Conservation (phyloP, 1,140 invertebrate genomes). For the Hyphantria cunea region DNA sequence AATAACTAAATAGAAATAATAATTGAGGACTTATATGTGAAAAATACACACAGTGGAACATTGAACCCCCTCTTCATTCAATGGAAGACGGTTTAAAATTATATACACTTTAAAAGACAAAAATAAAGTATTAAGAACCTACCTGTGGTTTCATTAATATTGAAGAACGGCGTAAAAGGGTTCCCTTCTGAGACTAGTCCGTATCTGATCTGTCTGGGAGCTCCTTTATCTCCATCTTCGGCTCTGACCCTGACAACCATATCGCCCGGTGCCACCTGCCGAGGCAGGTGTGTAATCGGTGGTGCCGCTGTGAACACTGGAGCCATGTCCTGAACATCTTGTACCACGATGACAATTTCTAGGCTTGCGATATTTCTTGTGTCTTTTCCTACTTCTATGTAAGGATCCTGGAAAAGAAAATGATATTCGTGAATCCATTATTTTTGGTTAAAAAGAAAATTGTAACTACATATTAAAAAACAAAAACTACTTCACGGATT, state of each 20-base stretch:
- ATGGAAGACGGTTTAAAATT: no score
- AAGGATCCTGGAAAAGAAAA: conserved; percentile 87
- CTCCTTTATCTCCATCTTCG: conserved; percentile 94
- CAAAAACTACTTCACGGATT: no score
- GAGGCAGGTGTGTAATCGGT: conserved; percentile 87
- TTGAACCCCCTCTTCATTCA: no score
- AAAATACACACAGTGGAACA: no score
- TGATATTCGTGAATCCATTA: not conserved
- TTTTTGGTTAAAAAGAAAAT: no score
- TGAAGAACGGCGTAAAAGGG: conserved; percentile 91
- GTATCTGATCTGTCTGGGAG: conserved; percentile 91
- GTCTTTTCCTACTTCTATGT: conserved; percentile 89
- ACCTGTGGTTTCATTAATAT: conserved; percentile 92
- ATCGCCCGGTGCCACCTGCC: conserved; percentile 85
- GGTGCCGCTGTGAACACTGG: conserved; percentile 92
- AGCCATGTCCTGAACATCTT: conserved; percentile 93
- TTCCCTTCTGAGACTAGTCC: conserved; percentile 91
- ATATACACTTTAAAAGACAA: no score
- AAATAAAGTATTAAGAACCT: no score
- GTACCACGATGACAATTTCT: conserved; percentile 90
- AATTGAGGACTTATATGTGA: no score
- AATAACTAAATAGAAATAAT: no score
- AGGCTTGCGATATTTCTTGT: conserved; percentile 92
- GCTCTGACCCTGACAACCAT: conserved; percentile 88
- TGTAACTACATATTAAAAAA: no score